phyloP scores from a whole-genome alignment of 2,797 vertebrate genomes.

The Danio tinwini region DNA sequence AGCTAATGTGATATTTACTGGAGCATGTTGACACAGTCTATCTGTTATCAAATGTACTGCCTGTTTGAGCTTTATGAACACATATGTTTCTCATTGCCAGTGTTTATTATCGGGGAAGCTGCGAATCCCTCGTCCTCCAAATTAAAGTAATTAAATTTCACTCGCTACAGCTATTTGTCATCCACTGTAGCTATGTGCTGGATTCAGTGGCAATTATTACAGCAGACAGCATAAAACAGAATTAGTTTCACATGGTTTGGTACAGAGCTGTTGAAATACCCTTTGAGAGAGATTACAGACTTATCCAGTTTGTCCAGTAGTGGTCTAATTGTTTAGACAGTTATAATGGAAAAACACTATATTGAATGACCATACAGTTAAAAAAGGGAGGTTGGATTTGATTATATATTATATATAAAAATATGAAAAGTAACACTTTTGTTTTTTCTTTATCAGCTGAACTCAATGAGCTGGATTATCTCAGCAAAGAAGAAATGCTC shows the following conservation, averaged over 20 bases:
- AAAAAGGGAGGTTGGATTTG: neutral
- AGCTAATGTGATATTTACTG: slow-evolving; percentile 20
- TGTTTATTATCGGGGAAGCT: neutral
- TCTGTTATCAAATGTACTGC: slow-evolving; percentile 14
- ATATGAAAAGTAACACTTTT: no score
- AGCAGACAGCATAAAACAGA: neutral
- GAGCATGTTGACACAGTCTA: slow-evolving; percentile 4
- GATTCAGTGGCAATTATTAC: neutral
- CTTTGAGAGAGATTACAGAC: neutral
- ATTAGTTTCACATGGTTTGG: slow-evolving; percentile 1
- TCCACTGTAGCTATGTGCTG: neutral
- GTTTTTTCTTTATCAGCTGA: no score
- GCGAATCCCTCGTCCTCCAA: neutral
- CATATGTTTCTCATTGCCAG: slow-evolving; percentile 1
- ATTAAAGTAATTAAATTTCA: slow-evolving; percentile 10
- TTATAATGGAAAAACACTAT: neutral
- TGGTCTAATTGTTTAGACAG: neutral
- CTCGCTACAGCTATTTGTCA: neutral
- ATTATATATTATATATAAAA: no score
- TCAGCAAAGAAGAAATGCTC: no score
- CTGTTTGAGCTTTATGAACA: slow-evolving; percentile 23
- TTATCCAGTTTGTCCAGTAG: neutral
- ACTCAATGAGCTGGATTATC: no score
- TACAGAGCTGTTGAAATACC: neutral
- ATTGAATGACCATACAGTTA: neutral